Conservation (phyloP, 2,113 vertebrate species). For the Protobothrops mucrosquamatus region DNA sequence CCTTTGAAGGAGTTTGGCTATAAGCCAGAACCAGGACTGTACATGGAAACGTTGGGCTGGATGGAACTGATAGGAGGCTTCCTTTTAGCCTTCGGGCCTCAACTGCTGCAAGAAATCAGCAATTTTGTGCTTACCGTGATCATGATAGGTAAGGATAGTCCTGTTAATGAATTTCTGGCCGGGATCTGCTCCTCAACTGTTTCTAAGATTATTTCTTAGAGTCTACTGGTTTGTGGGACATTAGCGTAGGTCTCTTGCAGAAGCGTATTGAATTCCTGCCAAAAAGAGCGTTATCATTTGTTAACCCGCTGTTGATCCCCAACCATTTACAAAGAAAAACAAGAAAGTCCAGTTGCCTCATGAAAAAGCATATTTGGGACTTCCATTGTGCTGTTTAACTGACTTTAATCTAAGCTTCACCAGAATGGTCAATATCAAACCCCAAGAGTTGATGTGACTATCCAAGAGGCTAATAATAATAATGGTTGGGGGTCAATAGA, state of each 20-base stretch:
- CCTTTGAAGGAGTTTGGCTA: slow-evolving; percentile 69
- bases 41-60: slow-evolving; percentile 71
- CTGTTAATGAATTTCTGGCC: neutral
- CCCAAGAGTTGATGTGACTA: neutral
- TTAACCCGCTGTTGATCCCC: neutral
- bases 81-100: slow-evolving; percentile 71
- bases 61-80: slow-evolving; percentile 68
- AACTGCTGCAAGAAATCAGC: slow-evolving; percentile 73
- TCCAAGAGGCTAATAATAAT: neutral
- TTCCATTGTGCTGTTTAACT: neutral
- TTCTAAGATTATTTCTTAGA: neutral
- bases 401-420: neutral
- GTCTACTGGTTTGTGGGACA: too few relatives aligned
- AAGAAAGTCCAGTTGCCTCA: too few relatives aligned
- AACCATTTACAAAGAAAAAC: neutral
- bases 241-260: neutral
- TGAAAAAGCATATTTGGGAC: too few relatives aligned
- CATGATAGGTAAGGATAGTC: slow-evolving; percentile 75
- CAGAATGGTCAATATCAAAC: neutral
- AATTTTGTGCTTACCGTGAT: slow-evolving; percentile 71
- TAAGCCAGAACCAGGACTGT: slow-evolving; percentile 60
- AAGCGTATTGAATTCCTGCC: neutral
- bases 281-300: too few relatives aligned
- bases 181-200: neutral
- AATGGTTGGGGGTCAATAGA: neutral